Base-by-base conservation (phyloP, 2,888 invertebrate genomes). In the Ypsolopha sequella region DNA sequence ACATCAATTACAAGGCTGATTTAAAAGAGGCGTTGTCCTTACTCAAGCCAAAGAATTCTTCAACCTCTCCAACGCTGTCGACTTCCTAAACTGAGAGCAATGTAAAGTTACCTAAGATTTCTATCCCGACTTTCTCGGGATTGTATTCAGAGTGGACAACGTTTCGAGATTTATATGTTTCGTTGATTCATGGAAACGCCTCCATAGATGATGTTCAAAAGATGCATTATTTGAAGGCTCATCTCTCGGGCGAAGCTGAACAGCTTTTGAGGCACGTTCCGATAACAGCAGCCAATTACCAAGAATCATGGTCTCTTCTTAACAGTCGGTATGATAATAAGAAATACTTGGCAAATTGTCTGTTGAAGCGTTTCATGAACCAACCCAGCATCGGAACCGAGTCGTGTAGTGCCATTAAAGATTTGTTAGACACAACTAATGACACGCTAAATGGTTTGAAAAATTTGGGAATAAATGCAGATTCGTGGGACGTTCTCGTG, bases 241-340 rank as follows among this genome's bases (percentile, higher is more conserved):
- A 57, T 44, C 13, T 60, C 7, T 39, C 53, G 0, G 61, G 60
- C 2, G 63, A 64, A 14, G 61, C 60, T 2, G 61, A 64, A 34
- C 57, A 54, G 33, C 35, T 61, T 1, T 24, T 61, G 1, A 24
- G 58, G 8, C 54, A 60, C 35, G 48, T 57, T 1, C 51, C 53
- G 0, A 52, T 59, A 2, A 56, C 57, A 0, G 39, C 43, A 0
- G 54, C 48, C 4, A 63, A 56, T 48, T 62, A 61, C 50, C 41
- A 6, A 6, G 13, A n/a, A 10, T 54, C 55, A 36, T 62, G 60
- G 63, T 35, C 48, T 11, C 36, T 52, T 24, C 51, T 62, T 41
- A 50, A 55, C 7, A 9, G 11, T 1, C 48, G 59, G 11, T 47
- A 36, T 36, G 13, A 13, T 11, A 47, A 36, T 9, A 47, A 36